Percentiles rank a stretch among this genome's conserved stretches.
These are phyloP conservation scores for Pteria penguin DNA, from an alignment of 2,888 invertebrate species.

Conservation along the genomic window DNA sequence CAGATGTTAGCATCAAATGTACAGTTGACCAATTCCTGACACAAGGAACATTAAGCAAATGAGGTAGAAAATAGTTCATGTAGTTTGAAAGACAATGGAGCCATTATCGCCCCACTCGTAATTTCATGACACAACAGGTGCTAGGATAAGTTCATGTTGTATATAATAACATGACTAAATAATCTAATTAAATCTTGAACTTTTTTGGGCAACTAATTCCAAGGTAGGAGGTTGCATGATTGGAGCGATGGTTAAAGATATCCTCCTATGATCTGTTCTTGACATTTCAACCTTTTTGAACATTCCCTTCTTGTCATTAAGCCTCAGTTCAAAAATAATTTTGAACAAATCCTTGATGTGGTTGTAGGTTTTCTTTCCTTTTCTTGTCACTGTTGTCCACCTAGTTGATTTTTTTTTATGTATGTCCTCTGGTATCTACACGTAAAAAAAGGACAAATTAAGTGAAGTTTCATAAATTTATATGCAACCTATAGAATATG, in stretches of 20 bases:
- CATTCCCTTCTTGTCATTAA: conserved; percentile 26
- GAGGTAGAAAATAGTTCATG: no score
- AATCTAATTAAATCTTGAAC: neutral
- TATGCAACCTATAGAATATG: no score
- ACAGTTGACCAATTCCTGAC: no score
- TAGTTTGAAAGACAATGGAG: no score
- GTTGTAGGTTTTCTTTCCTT: conserved; percentile 23
- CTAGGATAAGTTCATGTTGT: no score
- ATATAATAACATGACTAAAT: no score
- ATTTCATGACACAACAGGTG: no score
- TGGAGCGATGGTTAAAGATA: conserved; percentile 18
- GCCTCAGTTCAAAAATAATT: conserved; percentile 21
- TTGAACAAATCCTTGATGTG: conserved; percentile 16
- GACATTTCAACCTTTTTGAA: neutral
- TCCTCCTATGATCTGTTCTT: conserved; percentile 28
- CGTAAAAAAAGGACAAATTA: neutral
- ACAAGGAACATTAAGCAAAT: no score
- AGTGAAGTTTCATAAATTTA: neutral
- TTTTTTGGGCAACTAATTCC: neutral
- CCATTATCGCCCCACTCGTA: no score
- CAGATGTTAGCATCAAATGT: no score
- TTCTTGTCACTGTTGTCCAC: conserved; percentile 26
- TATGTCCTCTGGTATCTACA: conserved; percentile 15
- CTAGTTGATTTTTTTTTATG: conserved; percentile 37
- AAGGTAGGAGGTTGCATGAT: conserved; percentile 7